Evolutionary conservation across 2,888 invertebrate genomes (phyloP), one percentile per base, ranked within the genome.

Genomic region (Tholera decimalis): DNA sequence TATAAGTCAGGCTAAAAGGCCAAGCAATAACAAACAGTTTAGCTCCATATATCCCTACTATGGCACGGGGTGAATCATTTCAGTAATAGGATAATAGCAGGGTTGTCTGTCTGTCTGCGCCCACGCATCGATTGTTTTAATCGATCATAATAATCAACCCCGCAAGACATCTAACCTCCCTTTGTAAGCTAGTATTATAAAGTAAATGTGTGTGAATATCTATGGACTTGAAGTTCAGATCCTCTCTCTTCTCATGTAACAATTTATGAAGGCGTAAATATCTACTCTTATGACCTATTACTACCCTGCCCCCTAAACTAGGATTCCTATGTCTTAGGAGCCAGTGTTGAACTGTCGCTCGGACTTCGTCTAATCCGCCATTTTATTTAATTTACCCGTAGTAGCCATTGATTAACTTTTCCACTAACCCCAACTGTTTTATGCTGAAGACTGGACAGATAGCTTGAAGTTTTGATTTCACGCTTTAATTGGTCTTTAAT

Each of bases 31-130:
- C 9, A 60, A n/a, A 28, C 7, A 51, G 13, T 41, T 51, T 11
- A 5, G 7, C 9, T 41, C 18, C 20, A 7, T 13, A 24, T 11
- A 41, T 50, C 35, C 37, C 3, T 22, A 9, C 9, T 22, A 44
- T 15, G 53, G 55, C 43, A 18, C 47, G 51, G 65, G 61, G 59
- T 77, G 81, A 79, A 68, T 81, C 79, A 81, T 60, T 39, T 6
- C 18, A 18, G 11, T 77, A 70, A 81, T 68, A 70, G 64, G 77
- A 79, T 74, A 69, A 79, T 79, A 35, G 68, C 60, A 22, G 74
- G 62, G 50, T 57, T 55, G 50, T 43, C 55, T 61, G 61, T 56
- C 43, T n/a, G 43, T 57, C 61, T 60, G 70, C 67, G 67, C 77
- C 80, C 69, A 80, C 79, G 69, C 69, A 41, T 50, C 57, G 60